Conservation (phyloP, 2,797 vertebrate genomes). For the Microctenopoma stevenorrisi region DNA sequence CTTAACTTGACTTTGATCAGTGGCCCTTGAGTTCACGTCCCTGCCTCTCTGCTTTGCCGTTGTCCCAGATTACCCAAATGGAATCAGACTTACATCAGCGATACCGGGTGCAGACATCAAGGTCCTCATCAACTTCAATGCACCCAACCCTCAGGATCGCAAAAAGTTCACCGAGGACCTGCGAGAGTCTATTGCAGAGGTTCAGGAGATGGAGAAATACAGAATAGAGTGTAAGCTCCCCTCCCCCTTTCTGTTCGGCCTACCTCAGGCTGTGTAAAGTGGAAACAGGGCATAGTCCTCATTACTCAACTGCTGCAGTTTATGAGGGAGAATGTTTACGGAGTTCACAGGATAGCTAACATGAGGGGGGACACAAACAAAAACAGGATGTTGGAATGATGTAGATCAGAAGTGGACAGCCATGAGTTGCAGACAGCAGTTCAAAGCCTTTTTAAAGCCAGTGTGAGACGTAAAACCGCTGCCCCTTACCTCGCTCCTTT, state of each 20-base stretch:
- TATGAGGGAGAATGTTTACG: constrained; percentile 59
- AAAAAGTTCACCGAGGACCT: constrained; percentile 98
- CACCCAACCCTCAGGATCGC: constrained; percentile 98
- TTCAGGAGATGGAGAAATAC: constrained; percentile 99
- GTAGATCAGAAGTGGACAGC: constrained; percentile 12
- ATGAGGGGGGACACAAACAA: constrained; percentile 18
- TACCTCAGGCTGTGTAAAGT: constrained; percentile 45
- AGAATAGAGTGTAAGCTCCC: constrained; percentile 95
- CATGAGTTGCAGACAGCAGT: constrained; percentile 24
- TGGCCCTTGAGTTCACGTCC: constrained; percentile 41
- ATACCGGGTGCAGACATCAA: constrained; percentile 97
- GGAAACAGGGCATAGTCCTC: constrained; percentile 58
- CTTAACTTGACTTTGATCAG: constrained; percentile 49
- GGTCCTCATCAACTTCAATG: constrained; percentile 98
- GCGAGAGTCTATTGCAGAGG: constrained; percentile 95
- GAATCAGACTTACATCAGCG: constrained; percentile 95
- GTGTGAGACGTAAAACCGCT: constrained; percentile 27
- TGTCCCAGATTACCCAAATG: constrained; percentile 93
- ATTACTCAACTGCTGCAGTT: constrained; percentile 59
- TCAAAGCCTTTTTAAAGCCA: constrained; percentile 8
- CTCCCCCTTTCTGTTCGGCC: constrained; percentile 12
- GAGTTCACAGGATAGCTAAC: constrained; percentile 56
- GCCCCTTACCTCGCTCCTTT: constrained; percentile 44
- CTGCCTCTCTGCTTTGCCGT: constrained; percentile 40
- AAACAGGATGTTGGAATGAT: constrained; percentile 31